Percentiles rank a stretch among this genome's conserved stretches.
phyloP scores from a whole-genome alignment of 2,888 invertebrate genomes.

The Tethea ocularis region DNA sequence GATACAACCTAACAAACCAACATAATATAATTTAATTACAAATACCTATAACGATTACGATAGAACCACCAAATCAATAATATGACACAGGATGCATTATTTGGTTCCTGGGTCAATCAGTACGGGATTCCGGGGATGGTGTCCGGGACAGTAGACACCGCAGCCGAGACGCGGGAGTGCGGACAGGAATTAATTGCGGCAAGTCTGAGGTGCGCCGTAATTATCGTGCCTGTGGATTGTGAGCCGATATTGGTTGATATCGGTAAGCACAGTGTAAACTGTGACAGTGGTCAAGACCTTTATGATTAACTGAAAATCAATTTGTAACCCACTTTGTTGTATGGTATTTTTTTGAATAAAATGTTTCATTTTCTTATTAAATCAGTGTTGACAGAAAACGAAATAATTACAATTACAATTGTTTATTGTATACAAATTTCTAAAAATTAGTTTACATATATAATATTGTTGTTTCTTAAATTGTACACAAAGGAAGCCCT shows the following conservation, averaged over 20 bases:
- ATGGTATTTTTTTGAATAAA: too few species aligned
- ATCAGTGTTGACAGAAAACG: too few species aligned
- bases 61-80: background rate
- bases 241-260: constrained; percentile 23
- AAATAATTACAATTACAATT: too few species aligned
- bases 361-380: too few species aligned
- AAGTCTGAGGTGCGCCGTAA: constrained; percentile 65
- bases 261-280: background rate
- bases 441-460: too few species aligned
- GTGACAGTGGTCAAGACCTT: background rate
- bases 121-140: constrained; percentile 46
- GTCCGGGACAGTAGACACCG: constrained; percentile 57
- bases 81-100: constrained; percentile 12
- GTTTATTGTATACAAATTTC: too few species aligned
- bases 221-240: constrained; percentile 54
- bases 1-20: background rate
- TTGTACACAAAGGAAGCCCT: too few species aligned
- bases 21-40: background rate
- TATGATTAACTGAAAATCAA: too few species aligned
- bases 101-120: constrained; percentile 33
- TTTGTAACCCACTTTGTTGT: too few species aligned
- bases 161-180: constrained; percentile 45
- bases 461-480: too few species aligned
- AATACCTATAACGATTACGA: too few species aligned
- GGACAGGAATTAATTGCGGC: constrained; percentile 71